Conservation (phyloP, 2,113 vertebrate species). For the Saccopteryx bilineata region DNA sequence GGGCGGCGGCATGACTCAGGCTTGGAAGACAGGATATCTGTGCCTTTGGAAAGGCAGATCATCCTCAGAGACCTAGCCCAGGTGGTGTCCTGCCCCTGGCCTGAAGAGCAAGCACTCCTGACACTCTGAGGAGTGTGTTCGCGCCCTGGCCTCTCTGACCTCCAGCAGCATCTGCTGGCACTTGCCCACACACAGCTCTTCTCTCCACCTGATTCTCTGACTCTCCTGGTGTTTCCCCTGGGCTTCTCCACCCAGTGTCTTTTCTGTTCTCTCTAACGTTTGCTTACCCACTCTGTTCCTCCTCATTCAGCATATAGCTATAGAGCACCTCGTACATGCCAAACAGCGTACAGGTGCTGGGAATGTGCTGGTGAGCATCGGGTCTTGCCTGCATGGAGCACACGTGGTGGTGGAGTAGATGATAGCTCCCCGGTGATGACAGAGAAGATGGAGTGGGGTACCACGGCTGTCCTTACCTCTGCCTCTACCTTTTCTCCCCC, state of each 20-base stretch:
- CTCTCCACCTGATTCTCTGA: neutral
- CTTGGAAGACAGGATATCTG: too few species aligned
- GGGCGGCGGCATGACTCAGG: neutral
- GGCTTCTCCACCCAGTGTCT: neutral
- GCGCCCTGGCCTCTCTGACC: neutral
- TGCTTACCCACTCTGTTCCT: fast-evolving
- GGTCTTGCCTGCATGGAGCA: neutral
- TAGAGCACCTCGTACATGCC: too few species aligned
- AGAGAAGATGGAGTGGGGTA: fast-evolving
- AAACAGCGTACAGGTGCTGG: neutral
- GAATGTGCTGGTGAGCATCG: neutral
- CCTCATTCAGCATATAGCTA: fast-evolving
- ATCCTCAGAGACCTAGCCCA: too few species aligned
- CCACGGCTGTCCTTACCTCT: fast-evolving
- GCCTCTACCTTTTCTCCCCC: neutral
- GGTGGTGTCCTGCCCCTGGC: neutral
- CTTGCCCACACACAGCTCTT: neutral
- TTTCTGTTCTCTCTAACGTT: neutral
- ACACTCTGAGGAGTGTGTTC: neutral
- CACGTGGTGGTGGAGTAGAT: fast-evolving
- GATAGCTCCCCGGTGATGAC: neutral
- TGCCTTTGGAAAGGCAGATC: neutral
- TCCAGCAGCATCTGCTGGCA: too few species aligned
- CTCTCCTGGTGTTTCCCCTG: neutral
- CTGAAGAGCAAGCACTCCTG: neutral